Base-by-base conservation (phyloP, 2,888 invertebrate species). In the Invenusta paracnida region DNA sequence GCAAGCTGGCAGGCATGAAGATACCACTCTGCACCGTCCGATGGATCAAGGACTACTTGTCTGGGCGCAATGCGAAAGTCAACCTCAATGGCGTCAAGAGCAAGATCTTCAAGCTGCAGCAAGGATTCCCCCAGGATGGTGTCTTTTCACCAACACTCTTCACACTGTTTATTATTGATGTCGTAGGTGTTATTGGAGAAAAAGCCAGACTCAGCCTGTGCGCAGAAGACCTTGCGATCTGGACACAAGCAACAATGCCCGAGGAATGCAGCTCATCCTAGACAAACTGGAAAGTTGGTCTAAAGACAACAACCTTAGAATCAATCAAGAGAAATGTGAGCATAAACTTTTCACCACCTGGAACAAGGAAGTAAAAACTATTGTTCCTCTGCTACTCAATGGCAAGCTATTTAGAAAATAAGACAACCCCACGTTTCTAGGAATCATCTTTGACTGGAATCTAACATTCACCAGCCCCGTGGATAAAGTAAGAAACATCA, bases 121-220 rank as follows among this genome's bases (percentile, higher is more conserved):
- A 79, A 79, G 79, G 79, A 13, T 11, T 79, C 79, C 79, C 79
- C 13, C 79, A 79, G 25, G 79, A 25, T 13, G 79, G 79, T 11
- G 79, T 25, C 25, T 11, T 79, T 28, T 79, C 79, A 23, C 79
- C 79, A 27, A 79, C 23, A 5, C 27, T 95, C 94, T 30, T 94
- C 91, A 0, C 95, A 94, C 86, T 94, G 88, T 79, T 89, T 89
- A 79, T 79, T 23, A 79, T 13, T 28, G 79, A 79, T 23, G 25
- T 79, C 23, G 25, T 28, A 5, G 79, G 25, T 13, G 25, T 17
- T 48, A 5, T 48, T 48, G 48, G 48, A 5, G 17, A 17, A 5
- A 48, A 48, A 48, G 79, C 27, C 25, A 23, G 29, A 5, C 25
- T 13, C 27, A 79, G 23, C 23, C 79, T 79, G 11, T 79, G 5